Conservation (phyloP, 1,140 invertebrate species). For the Carposina sasakii region DNA sequence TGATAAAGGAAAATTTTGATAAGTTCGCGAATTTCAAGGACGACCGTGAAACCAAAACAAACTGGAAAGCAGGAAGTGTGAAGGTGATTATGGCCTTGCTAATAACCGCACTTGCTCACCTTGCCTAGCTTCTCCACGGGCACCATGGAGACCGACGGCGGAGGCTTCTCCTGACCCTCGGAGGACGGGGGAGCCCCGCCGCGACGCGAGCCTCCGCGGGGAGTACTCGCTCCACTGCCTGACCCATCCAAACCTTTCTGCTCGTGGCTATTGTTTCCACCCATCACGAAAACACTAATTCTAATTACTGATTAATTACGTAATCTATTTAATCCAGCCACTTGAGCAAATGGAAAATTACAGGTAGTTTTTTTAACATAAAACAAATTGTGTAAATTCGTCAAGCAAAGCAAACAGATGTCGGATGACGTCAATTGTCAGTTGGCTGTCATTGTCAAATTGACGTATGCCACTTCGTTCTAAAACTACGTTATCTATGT, state of each 20-base stretch:
- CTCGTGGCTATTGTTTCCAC: conserved; percentile 58
- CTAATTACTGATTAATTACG: conserved; percentile 22
- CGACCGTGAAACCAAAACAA: conserved; percentile 18
- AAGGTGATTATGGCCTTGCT: conserved; percentile 17
- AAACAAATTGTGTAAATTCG: conserved; percentile 14
- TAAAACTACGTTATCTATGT: too few species aligned
- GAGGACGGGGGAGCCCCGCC: conserved; percentile 70
- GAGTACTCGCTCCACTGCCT: conserved; percentile 57
- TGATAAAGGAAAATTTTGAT: too few species aligned
- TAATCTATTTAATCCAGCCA: conserved; percentile 12
- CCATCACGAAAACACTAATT: too few species aligned
- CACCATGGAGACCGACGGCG: conserved; percentile 74
- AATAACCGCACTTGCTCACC: conserved; percentile 55
- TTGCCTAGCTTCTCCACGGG: conserved; percentile 81
- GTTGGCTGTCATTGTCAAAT: conserved; percentile 7
- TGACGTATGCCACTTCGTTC: not conserved
- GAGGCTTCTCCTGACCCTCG: conserved; percentile 59
- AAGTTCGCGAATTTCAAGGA: too few species aligned
- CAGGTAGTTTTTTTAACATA: not conserved
- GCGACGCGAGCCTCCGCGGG: conserved; percentile 56
- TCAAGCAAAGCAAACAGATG: conserved; percentile 16
- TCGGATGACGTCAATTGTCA: conserved; percentile 22
- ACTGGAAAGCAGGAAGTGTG: conserved; percentile 22
- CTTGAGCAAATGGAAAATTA: too few species aligned
- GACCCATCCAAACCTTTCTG: conserved; percentile 36